These are phyloP conservation scores for Sinocyclocheilus rhinocerous DNA, from an alignment of 2,113 vertebrate species.

Conservation along the genomic window DNA sequence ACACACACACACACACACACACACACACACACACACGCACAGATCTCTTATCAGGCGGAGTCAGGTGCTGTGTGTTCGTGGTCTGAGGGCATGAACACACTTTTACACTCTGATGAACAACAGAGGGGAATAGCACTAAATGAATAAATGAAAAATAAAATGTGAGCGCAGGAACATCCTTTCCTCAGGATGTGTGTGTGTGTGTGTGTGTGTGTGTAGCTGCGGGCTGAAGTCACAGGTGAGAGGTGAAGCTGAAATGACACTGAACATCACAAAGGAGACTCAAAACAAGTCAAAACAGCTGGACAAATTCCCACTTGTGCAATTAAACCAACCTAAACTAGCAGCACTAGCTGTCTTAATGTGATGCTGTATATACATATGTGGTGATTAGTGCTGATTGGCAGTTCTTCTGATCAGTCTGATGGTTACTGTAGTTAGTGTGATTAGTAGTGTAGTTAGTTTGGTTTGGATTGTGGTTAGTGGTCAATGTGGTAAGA, in stretches of 20 bases:
- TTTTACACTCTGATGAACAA: conserved; percentile 51
- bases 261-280: background rate
- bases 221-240: background rate
- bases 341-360: no score
- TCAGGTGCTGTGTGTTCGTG: no score
- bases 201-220: background rate
- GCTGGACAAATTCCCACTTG: background rate
- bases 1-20: conserved; percentile 57
- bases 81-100: conserved; percentile 63
- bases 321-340: no score
- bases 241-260: conserved; percentile 4
- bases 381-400: no score
- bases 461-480: no score
- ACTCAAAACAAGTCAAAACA: background rate
- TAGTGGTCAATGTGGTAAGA: no score
- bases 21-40: conserved; percentile 58
- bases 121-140: conserved; percentile 48
- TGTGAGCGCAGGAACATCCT: background rate
- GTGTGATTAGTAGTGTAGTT: no score
- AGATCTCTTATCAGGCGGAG: background rate
- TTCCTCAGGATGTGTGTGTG: conserved; percentile 26
- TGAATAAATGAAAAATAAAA: conserved; percentile 50
- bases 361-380: no score
- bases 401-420: no score
- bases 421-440: no score